These are phyloP conservation scores for Spodoptera litura DNA, from an alignment of 1,140 invertebrate genomes.

Conservation along the genomic window DNA sequence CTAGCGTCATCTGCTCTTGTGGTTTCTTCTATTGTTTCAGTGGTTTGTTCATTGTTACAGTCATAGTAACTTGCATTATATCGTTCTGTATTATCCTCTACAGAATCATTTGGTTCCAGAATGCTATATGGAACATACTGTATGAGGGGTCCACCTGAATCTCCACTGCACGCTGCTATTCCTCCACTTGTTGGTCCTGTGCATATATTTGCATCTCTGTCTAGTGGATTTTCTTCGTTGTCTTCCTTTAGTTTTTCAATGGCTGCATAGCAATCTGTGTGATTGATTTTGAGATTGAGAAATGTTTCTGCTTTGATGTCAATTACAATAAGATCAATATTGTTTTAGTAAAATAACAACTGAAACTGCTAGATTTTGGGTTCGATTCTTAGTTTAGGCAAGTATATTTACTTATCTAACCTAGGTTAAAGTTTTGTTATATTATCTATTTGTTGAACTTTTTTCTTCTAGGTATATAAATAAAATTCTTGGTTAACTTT, in stretches of 20 bases:
- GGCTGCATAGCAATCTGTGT: slow-evolving; percentile 77
- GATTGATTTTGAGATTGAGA: not conserved
- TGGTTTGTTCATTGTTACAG: not conserved
- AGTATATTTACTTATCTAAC: no score
- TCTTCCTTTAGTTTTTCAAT: slow-evolving; percentile 69
- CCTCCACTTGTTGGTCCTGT: slow-evolving; percentile 87
- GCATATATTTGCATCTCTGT: slow-evolving; percentile 86
- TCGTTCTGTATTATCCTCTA: slow-evolving; percentile 35
- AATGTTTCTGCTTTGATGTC: no score
- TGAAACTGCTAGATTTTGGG: no score
- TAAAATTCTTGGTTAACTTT: no score
- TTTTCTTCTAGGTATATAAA: no score
- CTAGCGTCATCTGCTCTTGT: not conserved
- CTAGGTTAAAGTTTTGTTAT: no score
- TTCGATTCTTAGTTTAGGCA: no score
- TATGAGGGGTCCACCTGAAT: slow-evolving; percentile 89
- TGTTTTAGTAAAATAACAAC: no score
- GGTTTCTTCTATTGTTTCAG: slow-evolving; percentile 11
- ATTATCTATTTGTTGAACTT: no score
- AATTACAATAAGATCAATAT: no score
- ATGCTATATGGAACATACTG: slow-evolving; percentile 62
- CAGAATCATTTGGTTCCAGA: slow-evolving; percentile 10
- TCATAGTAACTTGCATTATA: slow-evolving; percentile 24
- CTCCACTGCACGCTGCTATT: slow-evolving; percentile 88
- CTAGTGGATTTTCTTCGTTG: slow-evolving; percentile 75